Conservation (phyloP, 2,888 invertebrate genomes). For the Parthenolecanium corni region DNA sequence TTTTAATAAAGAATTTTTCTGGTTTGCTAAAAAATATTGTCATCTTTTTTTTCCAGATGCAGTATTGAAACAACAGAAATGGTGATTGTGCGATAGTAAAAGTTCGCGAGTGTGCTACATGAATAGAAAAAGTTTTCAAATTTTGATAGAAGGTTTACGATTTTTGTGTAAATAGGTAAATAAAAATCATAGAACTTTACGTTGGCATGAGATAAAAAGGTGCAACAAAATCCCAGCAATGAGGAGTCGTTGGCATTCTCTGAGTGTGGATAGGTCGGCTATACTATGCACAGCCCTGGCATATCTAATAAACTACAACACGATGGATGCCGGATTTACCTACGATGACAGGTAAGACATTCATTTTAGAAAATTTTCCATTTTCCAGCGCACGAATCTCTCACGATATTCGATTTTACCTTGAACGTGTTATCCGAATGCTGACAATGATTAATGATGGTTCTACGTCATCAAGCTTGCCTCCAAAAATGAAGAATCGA, state of each 20-base stretch:
- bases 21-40: no score
- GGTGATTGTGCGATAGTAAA: no score
- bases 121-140: no score
- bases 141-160: no score
- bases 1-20: no score
- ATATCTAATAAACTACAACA: conserved; percentile 81
- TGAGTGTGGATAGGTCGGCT: conserved; percentile 60
- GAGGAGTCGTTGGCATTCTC: conserved; percentile 20
- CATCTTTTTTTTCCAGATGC: no score
- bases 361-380: not conserved
- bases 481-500: not conserved
- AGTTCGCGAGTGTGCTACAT: not conserved
- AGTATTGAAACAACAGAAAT: no score
- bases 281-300: conserved; percentile 70
- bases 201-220: not conserved
- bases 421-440: no score
- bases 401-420: no score
- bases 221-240: not conserved
- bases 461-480: not conserved
- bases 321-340: conserved; percentile 85
- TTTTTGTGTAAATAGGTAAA: no score
- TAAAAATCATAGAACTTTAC: no score
- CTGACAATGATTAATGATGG: not conserved
- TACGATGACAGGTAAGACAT: conserved; percentile 86
- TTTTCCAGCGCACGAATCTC: not conserved